Evolutionary conservation across 2,113 vertebrate genomes (phyloP).

Genomic region (Alouatta palliata): DNA sequence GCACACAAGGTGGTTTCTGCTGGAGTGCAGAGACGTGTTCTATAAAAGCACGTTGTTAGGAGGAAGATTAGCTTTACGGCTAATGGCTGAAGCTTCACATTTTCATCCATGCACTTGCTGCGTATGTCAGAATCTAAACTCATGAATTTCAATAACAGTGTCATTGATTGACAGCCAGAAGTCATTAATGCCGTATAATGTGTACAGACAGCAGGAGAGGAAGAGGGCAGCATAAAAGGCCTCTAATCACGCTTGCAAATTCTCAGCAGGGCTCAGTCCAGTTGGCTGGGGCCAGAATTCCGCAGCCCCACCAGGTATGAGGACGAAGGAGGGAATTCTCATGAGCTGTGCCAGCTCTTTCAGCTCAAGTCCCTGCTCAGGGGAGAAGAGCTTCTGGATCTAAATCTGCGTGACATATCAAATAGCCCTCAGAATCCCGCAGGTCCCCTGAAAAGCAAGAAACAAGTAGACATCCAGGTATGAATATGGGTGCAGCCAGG

Average conservation of each 20-base stretch:
- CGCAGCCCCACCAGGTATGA: neutral
- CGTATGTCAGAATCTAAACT: neutral
- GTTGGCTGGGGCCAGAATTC: fast-evolving
- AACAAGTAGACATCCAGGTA: fast-evolving
- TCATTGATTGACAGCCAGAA: conserved; percentile 28
- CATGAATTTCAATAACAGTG: conserved; percentile 43
- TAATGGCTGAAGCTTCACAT: neutral
- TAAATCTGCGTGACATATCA: neutral
- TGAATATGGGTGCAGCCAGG: fast-evolving
- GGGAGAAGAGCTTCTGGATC: neutral
- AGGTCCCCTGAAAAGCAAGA: neutral
- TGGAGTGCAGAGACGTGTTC: fast-evolving
- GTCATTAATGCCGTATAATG: neutral
- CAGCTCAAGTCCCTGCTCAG: neutral
- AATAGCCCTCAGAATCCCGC: neutral
- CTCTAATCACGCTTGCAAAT: fast-evolving
- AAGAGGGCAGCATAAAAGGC: neutral
- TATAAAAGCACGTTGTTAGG: neutral
- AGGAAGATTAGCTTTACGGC: neutral
- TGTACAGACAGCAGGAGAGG: neutral
- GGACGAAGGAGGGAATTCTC: neutral
- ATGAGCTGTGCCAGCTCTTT: fast-evolving
- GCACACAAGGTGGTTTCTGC: fast-evolving
- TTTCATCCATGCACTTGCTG: neutral
- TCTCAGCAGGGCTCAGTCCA: neutral